Percentiles rank a stretch among this genome's conserved stretches.
Conservation (phyloP, 2,797 vertebrate species). For the Streptopelia turtur region DNA sequence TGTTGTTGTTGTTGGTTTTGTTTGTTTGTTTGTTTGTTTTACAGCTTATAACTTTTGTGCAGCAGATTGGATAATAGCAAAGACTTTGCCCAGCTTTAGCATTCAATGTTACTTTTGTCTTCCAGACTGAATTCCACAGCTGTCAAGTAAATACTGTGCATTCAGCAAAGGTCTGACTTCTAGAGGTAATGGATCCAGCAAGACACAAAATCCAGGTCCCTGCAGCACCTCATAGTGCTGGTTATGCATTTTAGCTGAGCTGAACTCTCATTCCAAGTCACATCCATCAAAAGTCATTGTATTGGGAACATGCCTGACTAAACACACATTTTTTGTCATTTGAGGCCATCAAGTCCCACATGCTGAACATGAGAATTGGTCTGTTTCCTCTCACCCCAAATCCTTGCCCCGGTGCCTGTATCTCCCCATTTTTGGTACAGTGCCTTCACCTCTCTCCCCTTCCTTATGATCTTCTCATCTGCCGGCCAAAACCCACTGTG, state of each 20-base stretch:
- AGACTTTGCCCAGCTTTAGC: background rate
- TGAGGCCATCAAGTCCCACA: background rate
- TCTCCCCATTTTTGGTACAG: background rate
- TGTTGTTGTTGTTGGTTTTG: too few relatives aligned
- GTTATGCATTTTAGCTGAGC: background rate
- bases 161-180: background rate
- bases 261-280: constrained; percentile 12
- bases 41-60: background rate
- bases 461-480: background rate
- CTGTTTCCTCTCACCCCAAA: background rate
- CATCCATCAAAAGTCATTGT: background rate
- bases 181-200: background rate
- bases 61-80: background rate
- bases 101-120: background rate
- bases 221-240: rapidly evolving
- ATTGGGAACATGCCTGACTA: background rate
- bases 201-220: constrained; percentile 2
- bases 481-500: background rate
- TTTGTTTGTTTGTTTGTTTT: background rate
- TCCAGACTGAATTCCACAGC: background rate
- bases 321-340: background rate
- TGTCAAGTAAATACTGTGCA: background rate
- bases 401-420: background rate
- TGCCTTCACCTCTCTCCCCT: background rate
- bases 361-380: rapidly evolving